These are phyloP conservation scores for Fragum sueziense DNA, from an alignment of 2,888 invertebrate species.

Conservation along the genomic window DNA sequence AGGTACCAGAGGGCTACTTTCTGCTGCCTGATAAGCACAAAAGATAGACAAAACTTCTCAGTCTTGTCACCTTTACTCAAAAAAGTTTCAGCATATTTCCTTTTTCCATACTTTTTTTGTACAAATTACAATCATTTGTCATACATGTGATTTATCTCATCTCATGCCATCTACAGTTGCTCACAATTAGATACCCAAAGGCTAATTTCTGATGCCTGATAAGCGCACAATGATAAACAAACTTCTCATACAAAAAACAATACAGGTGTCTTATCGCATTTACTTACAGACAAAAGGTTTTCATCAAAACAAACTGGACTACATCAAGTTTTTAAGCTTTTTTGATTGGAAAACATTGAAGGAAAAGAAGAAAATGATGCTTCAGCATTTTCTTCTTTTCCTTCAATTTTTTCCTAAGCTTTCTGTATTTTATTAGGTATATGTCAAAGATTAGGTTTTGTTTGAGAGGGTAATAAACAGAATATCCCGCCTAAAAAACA, in stretches of 20 bases:
- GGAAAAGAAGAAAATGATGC: not conserved
- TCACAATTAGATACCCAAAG: no score
- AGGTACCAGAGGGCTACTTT: no score
- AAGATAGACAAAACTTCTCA: no score
- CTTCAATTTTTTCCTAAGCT: not conserved
- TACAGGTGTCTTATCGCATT: slow-evolving; percentile 18
- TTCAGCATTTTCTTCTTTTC: not conserved
- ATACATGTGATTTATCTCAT: not conserved
- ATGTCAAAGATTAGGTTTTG: no score
- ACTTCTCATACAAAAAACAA: not conserved
- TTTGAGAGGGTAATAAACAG: no score
- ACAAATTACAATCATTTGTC: not conserved
- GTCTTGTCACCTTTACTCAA: no score
- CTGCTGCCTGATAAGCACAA: no score
- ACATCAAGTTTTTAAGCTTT: not conserved
- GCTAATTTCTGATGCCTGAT: no score
- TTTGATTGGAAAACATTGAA: not conserved
- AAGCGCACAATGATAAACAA: no score
- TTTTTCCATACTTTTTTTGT: not conserved
- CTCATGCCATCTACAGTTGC: no score
- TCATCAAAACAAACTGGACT: not conserved
- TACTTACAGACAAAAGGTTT: not conserved
- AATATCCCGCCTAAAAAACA: not conserved
- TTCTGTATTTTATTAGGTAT: not conserved
- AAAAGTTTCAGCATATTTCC: not conserved